Evolutionary conservation across 1,140 invertebrate genomes (phyloP), one percentile per base, ranked within the genome.

Genomic region (Leptopilina clavipes): DNA sequence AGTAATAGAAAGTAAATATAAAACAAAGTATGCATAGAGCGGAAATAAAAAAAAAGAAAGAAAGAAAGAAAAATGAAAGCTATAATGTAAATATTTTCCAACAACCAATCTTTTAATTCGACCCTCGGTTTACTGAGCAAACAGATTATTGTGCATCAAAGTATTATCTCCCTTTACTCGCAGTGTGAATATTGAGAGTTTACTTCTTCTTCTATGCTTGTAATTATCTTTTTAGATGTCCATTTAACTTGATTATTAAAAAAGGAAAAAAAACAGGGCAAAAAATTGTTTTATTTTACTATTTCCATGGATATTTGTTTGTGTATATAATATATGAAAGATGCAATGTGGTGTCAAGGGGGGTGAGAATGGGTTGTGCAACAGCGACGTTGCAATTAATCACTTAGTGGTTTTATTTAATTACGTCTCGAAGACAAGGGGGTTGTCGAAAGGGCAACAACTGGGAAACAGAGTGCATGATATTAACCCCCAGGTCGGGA

Each of bases 361-460:
- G 12, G 14, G 31, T 31, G 12, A 3, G 6, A 31, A 7, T 6
- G 14, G 59, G 59, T 72, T 72, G n/a, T 71, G 48, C 75, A 82
- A 77, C 79, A 31, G 70, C 76, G 83, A 81, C 80, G 78, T 78
- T 77, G 80, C 81, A 86, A 89, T 89, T 87, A 89, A 87, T 89
- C 87, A 87, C 83, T 88, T 85, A 86, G 84, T 74, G 85, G 83
- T 86, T 88, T 87, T 86, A 87, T 89, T 89, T 81, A 86, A 88
- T 89, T 87, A 89, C 82, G 85, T 82, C 79, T 79, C 73, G 83
- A 81, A 75, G 75, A 75, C 77, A 65, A 65, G 59, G 59, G 59
- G 59, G 37, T 40, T 31, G 59, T 1, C 25, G 7, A 65, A 65
- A 65, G 59, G 22, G 59, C 59, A 65, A 11, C 22, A 65, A 37